Base-by-base conservation (phyloP, 1,140 invertebrate genomes). In the Philopotamus ludificatus region DNA sequence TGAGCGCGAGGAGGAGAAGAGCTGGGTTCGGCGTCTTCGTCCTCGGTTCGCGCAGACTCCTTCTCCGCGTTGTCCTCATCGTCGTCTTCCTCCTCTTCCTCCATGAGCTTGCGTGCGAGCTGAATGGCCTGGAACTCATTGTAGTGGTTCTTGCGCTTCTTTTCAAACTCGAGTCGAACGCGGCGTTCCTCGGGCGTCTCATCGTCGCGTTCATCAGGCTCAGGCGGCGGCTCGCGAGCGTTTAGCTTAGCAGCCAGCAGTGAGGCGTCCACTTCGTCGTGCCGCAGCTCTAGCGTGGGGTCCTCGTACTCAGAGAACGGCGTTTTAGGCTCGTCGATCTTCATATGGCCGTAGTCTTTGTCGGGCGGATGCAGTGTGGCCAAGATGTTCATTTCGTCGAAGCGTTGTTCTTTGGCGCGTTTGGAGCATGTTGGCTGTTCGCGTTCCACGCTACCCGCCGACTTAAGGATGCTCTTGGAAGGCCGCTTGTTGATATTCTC, bases 271-370 rank as follows among this genome's bases (percentile, higher is more conserved):
- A 94, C 77, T 65, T 87, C 84, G 76, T 91, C 89, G 72, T 86
- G 81, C 71, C 86, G 81, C 47, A 87, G 85, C 63, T 87, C 84
- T 34, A 82, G 81, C 63, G 90, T 89, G 26, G 86, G 84, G 61
- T 89, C 87, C 76, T 88, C 91, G 49, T 64, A 67, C 67, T 81
- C 78, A 3, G 78, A 79, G 74, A 90, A 99, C 1, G 97, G 98
- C 8, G 98, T 99, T 81, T 97, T 94, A 34, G 96, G 94, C 79
- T 98, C 97, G 73, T 98, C 94, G 60, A 99, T 96, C 83, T 99
- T 99, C 95, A 99, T 99, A 74, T 97, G 95, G 8, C 97, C 97
- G 81, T 99, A 99, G 81, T 99, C 97, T 82, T 99, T 99, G 75
- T 96, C 95, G 23, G 92, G 80, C 41, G 97, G 97, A 85, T 99